Evolutionary conservation across 2,113 vertebrate genomes (phyloP), one percentile per base, ranked within the genome.

Genomic region (Oostethus manadensis): DNA sequence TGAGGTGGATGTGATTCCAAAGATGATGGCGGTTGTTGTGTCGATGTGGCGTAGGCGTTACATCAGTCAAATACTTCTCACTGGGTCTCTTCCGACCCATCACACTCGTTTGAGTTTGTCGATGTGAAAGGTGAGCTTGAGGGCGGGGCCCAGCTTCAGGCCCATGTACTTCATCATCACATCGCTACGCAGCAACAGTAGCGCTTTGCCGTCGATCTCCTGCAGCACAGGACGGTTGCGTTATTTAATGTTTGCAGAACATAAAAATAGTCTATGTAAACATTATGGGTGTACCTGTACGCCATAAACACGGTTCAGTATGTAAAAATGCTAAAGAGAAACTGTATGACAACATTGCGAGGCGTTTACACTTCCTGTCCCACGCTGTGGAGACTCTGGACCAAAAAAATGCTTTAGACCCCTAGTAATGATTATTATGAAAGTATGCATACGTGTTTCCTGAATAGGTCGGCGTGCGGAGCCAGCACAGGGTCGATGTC

Each of bases 91-190:
- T n/a, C 21, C 17, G n/a, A 38, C 33, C n/a, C 29, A 91, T 92
- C 92, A 95, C 79, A 91, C 91, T 74, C 94, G 93, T 81, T 97
- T 97, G 66, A 99, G 92, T 86, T 91, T 97, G 87, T 98, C 97
- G 0, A 99, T 99, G 87, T 98, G 95, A 85, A 95, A 96, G 68
- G 89, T 93, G 74, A 99, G 93, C 86, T 99, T 99, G 83, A 99
- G 91, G 8, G 97, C 94, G 0, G 97, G 97, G 13, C 97, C 97
- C 65, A 99, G 90, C 87, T 99, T 99, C 77, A 99, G 86, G 45
- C 97, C 97, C 97, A 99, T 99, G 86, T 99, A 99, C 77, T 95
- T 95, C 94, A 96, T 96, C 93, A 97, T 94, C 88, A 93, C 91
- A 76, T 97, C 94, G 0, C 93, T 96, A 3, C 93, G 90, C 69